These are phyloP conservation scores for Xiphydria camelus DNA, from an alignment of 2,888 invertebrate species.

Conservation along the genomic window DNA sequence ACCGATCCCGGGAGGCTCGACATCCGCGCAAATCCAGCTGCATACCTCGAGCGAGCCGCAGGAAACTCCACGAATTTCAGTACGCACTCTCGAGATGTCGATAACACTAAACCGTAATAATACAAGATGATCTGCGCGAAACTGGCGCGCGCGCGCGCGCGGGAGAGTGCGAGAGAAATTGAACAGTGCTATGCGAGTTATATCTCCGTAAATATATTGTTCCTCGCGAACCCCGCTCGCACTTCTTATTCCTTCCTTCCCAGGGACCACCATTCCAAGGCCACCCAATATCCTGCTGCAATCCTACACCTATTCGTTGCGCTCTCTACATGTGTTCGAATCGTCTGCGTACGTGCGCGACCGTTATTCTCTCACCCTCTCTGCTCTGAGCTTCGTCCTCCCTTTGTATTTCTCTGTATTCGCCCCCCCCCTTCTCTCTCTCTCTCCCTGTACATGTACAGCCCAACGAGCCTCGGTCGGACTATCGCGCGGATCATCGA, in stretches of 20 bases:
- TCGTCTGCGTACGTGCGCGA: too few species aligned
- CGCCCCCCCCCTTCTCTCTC: neutral
- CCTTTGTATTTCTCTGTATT: too few species aligned
- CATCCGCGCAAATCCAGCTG: too few species aligned
- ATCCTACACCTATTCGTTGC: neutral
- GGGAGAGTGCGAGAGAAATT: slow-evolving; percentile 27
- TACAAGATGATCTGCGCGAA: neutral
- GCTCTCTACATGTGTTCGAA: neutral
- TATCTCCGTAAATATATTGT: slow-evolving; percentile 35
- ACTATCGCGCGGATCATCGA: slow-evolving; percentile 34
- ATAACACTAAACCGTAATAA: slow-evolving; percentile 7
- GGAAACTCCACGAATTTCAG: too few species aligned
- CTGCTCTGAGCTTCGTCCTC: too few species aligned
- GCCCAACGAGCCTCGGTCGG: slow-evolving; percentile 6
- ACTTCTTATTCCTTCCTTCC: too few species aligned
- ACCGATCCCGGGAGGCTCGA: too few species aligned
- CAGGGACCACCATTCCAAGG: neutral
- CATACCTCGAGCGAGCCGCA: slow-evolving; percentile 5
- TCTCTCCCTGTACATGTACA: neutral
- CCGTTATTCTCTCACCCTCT: too few species aligned
- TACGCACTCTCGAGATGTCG: neutral
- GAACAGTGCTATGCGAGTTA: slow-evolving; percentile 39
- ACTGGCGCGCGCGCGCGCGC: neutral
- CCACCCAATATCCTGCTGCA: neutral
- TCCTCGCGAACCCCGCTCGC: neutral